Percentiles rank a stretch among this genome's conserved stretches.
Conservation (phyloP, 2,797 vertebrate genomes). For the Silurus lanzhouensis region DNA sequence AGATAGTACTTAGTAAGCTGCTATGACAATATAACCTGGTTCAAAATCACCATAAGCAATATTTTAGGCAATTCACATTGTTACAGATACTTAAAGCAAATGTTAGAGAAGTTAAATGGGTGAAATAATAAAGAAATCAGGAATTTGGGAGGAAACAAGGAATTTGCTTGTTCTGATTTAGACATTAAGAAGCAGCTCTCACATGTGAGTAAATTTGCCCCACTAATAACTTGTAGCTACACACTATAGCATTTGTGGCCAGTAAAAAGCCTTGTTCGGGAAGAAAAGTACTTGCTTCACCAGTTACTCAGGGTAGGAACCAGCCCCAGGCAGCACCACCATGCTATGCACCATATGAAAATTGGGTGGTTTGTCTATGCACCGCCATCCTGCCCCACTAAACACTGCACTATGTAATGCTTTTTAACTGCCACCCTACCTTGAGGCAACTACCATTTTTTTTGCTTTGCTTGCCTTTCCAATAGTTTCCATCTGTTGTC, state of each 20-base stretch:
- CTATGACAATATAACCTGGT: not conserved
- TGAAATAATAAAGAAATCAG: not conserved
- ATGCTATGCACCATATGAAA: not conserved
- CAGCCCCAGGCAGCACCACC: not conserved
- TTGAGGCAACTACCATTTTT: not conserved
- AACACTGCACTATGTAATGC: not conserved
- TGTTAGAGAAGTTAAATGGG: not conserved
- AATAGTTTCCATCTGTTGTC: not conserved
- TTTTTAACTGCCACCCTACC: not conserved
- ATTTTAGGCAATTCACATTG: not conserved
- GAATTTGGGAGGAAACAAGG: not conserved
- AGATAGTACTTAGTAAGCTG: not conserved
- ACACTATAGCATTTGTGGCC: not conserved
- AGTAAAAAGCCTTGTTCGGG: not conserved
- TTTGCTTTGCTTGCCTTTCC: not conserved
- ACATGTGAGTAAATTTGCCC: not conserved
- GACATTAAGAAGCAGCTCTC: not conserved
- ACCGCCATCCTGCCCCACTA: not conserved
- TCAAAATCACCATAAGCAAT: not conserved
- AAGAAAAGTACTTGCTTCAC: not conserved
- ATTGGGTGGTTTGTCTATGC: not conserved
- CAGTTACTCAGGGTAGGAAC: not conserved
- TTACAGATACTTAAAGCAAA: not conserved
- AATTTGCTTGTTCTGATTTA: not conserved
- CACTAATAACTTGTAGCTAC: not conserved